Evolutionary conservation across 35 echinoderm and acorn worm genomes (phyloP), one percentile per base, ranked within the genome.

Genomic region (Apostichopus californicus): DNA sequence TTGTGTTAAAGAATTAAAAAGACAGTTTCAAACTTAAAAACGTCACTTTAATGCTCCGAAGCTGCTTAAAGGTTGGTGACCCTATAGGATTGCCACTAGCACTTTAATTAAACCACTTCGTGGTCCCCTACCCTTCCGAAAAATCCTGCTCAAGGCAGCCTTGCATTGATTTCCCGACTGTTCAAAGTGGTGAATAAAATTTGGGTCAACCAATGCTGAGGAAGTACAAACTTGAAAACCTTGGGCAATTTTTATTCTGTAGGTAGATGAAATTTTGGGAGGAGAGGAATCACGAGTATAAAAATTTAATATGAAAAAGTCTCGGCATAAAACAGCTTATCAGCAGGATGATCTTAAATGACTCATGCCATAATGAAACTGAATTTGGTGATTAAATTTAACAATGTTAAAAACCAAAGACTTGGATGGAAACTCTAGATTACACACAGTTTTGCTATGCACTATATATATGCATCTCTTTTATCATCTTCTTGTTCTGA

Each of bases 41-140:
- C 64, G 18, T 18, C 64, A 68, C 64, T 68, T 68, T 68, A 68
- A 68, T 0, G 18, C 64, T 18, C 7, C 18, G 10, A 12, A 55
- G 80, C 5, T 11, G n/a, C 80, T 14, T 5, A 46, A 46, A 56
- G 80, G 80, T 83, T 83, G 80, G 55, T 83, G 80, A 83, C 80
- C 80, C 25, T n/a, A 56, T 55, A 83, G 26, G 55, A 25, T 83
- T 83, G 80, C 80, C 80, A 83, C 11, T 83, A 83, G 80, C 80
- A 83, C 55, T 83, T 83, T 83, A 83, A 83, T 83, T 83, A 83
- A 83, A 20, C 34, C 26, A 55, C 46, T 17, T 55, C 17, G 64
- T 68, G 64, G 64, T 18, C 11, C 64, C 64, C 11, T 68, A 68
- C 64, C 64, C 18, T 68, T 18, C 11, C 3, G 10, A 68, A 68